phyloP scores from a whole-genome alignment of 2,797 vertebrate species.

The Lepus townsendii region DNA sequence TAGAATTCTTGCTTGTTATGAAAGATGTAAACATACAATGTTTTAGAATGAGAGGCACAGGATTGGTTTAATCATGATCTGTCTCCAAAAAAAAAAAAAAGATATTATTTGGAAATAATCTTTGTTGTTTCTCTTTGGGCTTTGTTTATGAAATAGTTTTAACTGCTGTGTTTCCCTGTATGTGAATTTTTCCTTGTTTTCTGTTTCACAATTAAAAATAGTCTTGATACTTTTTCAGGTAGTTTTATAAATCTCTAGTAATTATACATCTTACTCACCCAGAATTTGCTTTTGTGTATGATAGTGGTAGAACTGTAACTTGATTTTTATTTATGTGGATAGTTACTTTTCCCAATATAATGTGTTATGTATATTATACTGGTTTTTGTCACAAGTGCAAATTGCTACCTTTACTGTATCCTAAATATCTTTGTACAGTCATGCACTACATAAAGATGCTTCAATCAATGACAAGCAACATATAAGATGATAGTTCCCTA shows the following conservation, averaged over 20 bases:
- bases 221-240: background rate
- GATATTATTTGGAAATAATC: background rate
- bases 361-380: background rate
- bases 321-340: background rate
- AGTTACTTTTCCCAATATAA: background rate
- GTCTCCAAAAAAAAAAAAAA: background rate
- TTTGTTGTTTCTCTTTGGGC: background rate
- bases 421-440: background rate
- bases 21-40: constrained; percentile 10
- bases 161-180: background rate
- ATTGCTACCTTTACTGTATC: background rate
- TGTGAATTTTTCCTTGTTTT: background rate
- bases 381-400: background rate
- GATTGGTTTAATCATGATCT: background rate
- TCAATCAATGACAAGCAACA: too few species aligned
- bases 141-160: background rate
- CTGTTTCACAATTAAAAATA: background rate
- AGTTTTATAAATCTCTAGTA: background rate
- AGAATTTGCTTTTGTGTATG: background rate
- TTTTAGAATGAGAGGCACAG: constrained; percentile 20
- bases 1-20: constrained; percentile 1
- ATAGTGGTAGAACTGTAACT: background rate
- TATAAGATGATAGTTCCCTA: too few species aligned
- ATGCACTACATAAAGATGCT: too few species aligned
- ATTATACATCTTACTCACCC: background rate